Conservation (phyloP, 1,140 invertebrate species). For the Hyphantria cunea region DNA sequence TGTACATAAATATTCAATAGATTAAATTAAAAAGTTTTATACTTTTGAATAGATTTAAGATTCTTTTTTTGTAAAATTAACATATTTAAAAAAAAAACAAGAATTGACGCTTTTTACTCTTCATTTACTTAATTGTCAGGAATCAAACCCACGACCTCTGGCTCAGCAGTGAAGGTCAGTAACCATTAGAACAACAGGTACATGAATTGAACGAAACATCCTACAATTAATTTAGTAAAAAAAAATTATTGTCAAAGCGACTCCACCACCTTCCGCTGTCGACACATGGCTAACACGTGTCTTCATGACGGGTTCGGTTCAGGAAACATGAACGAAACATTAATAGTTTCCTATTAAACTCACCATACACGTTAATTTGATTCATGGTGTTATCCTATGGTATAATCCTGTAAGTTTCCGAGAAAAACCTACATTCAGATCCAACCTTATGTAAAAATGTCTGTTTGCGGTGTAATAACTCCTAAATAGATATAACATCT, state of each 20-base stretch:
- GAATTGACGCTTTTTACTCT: no score
- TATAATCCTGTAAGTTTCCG: neutral
- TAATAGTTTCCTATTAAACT: constrained; percentile 30
- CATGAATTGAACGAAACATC: no score
- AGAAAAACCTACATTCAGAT: neutral
- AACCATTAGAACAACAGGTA: no score
- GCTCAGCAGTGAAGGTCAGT: no score
- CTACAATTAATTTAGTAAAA: no score
- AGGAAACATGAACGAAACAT: constrained; percentile 33
- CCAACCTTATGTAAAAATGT: neutral
- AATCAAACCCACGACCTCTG: no score
- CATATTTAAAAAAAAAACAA: no score
- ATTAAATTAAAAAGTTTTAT: no score
- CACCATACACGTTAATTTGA: constrained; percentile 2
- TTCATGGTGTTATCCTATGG: neutral
- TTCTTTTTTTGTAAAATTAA: no score
- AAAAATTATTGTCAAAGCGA: neutral
- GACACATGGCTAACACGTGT: constrained; percentile 23
- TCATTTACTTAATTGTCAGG: no score
- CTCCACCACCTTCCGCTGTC: constrained; percentile 8
- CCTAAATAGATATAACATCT: neutral
- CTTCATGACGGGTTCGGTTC: constrained; percentile 9
- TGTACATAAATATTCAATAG: no score
- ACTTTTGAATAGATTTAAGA: no score
- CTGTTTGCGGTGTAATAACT: neutral